Conservation (phyloP, 2,797 vertebrate genomes). For the Sebastes minor region DNA sequence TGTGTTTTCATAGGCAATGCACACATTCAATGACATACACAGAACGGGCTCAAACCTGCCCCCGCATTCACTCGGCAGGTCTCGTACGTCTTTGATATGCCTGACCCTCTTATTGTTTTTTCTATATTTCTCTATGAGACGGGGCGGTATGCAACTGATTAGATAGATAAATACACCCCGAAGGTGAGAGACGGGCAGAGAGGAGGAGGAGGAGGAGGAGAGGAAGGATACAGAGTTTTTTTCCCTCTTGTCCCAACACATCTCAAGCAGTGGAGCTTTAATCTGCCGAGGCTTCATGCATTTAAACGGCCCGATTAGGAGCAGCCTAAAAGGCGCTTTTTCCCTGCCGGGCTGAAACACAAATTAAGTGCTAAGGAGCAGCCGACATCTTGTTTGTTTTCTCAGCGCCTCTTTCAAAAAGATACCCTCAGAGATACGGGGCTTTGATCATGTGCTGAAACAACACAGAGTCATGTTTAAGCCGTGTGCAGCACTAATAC, state of each 20-base stretch:
- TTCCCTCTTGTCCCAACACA: conserved; percentile 73
- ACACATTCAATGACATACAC: conserved; percentile 18
- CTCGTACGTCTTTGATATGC: conserved; percentile 79
- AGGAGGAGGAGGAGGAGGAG: conserved; percentile 34
- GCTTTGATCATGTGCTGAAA: conserved; percentile 57
- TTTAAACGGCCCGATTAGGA: conserved; percentile 72
- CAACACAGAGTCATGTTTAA: conserved; percentile 22
- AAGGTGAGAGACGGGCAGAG: conserved; percentile 51
- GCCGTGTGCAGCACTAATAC: background rate
- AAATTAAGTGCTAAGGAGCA: conserved; percentile 65
- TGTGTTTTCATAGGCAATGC: conserved; percentile 55
- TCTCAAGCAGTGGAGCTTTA: conserved; percentile 62
- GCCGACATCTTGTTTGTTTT: conserved; percentile 66
- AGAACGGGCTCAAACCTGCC: conserved; percentile 57
- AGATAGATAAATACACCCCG: conserved; percentile 78
- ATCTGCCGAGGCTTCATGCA: conserved; percentile 70
- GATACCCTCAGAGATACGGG: conserved; percentile 34
- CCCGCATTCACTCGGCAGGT: conserved; percentile 68
- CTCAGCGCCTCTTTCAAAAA: conserved; percentile 44
- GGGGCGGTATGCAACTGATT: conserved; percentile 80
- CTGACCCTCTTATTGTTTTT: conserved; percentile 78
- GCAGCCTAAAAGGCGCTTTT: conserved; percentile 53
- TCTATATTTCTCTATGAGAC: conserved; percentile 77
- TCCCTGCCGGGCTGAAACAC: conserved; percentile 58
- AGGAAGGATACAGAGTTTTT: conserved; percentile 59